A percentile compares a stretch with the other conserved stretches of the same genome.
Conservation (phyloP, 1,140 invertebrate genomes). For the Philaenus spumarius region DNA sequence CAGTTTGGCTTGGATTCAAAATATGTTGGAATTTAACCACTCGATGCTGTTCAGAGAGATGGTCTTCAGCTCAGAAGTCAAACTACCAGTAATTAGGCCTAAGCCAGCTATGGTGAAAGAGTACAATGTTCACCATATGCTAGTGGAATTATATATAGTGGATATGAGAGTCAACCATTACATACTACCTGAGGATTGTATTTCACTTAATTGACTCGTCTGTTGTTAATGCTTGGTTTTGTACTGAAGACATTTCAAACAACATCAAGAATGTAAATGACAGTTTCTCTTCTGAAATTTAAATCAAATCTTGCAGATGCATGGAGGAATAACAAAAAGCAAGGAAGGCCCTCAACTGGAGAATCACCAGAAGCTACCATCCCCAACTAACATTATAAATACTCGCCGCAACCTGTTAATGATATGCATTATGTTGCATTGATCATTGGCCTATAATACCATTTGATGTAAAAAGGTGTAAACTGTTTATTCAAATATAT, state of each 20-base stretch:
- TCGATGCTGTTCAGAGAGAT: slow-evolving; percentile 19
- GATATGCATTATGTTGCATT: too few relatives aligned
- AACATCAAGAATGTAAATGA: too few relatives aligned
- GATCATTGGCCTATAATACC: too few relatives aligned
- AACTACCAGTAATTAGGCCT: slow-evolving; percentile 10
- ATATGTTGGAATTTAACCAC: slow-evolving; percentile 16
- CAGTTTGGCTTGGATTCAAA: slow-evolving; percentile 19
- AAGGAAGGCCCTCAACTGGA: too few relatives aligned
- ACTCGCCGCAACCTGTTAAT: too few relatives aligned
- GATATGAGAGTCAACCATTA: not conserved
- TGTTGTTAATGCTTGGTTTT: slow-evolving; percentile 19
- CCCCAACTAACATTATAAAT: too few relatives aligned
- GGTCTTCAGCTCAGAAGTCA: slow-evolving; percentile 17
- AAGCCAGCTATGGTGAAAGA: slow-evolving; percentile 23
- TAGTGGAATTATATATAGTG: slow-evolving; percentile 16
- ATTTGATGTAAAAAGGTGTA: too few relatives aligned
- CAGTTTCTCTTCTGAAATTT: too few relatives aligned
- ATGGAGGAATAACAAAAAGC: too few relatives aligned
- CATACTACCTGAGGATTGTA: slow-evolving; percentile 14
- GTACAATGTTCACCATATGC: slow-evolving; percentile 23
- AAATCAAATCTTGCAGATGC: too few relatives aligned
- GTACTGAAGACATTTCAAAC: slow-evolving; percentile 1
- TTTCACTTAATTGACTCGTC: slow-evolving; percentile 17
- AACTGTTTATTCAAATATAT: too few relatives aligned
- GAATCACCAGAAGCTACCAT: too few relatives aligned